Evolutionary conservation across 1,140 invertebrate genomes (phyloP), one percentile per base, ranked within the genome.

Genomic region (Pseudachorutes palmiensis): DNA sequence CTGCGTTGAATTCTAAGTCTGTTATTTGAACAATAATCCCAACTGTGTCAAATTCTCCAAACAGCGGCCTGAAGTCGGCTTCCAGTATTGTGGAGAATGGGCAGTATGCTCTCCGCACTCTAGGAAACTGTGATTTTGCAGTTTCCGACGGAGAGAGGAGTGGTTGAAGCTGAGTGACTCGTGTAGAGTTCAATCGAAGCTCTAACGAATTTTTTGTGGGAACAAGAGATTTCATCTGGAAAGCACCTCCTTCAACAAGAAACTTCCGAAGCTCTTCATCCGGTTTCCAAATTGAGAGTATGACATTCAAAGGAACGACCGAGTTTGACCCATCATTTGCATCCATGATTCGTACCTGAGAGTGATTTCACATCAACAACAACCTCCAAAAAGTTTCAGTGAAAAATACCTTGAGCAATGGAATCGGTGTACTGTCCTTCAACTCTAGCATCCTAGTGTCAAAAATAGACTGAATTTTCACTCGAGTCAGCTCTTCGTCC

Each of bases 21-120:
- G 24, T 26, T 19, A 55, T 55, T 55, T 55, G 51, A 9, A 55
- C 51, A 55, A 55, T 55, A 55, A 55, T 55, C 5, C 51, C 51
- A 55, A 55, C 51, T 19, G 51, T 55, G 51, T 55, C 51, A 22
- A 55, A 55, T 24, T 55, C 51, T 55, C 51, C 51, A 24, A 55
- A 55, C 5, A 55, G 5, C 24, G 51, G 51, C 9, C 9, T 14
- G 24, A 55, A 55, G 51, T 55, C 24, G 5, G 51, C 9, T 5
- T 24, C 24, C 24, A 55, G 24, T 14, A 55, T 55, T 24, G 12
- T 24, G 5, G 51, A 22, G 9, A 55, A 55, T 12, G 51, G 24
- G 9, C 9, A 55, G 24, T 55, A 55, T 5, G 51, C 5, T 22
- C 51, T 12, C 14, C 24, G 12, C 3, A 19, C 9, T 55, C 24